Evolutionary conservation across 2,888 invertebrate species (phyloP), one percentile per base, ranked within the genome.

Genomic region (Hydrotaea diabolus): DNA sequence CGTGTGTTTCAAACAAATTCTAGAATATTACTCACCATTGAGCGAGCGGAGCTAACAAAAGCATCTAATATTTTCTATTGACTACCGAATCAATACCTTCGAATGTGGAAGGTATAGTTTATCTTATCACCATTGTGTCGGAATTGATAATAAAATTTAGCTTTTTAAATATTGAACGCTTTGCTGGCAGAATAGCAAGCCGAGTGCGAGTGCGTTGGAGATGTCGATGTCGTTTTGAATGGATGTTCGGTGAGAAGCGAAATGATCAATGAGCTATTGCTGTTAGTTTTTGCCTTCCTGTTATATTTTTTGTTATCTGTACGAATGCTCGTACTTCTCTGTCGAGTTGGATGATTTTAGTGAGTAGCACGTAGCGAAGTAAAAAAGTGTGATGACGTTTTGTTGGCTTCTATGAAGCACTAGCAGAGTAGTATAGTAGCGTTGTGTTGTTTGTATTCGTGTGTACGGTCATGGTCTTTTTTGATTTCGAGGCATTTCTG

Each of bases 321-420:
- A 31, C 13, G 46, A 21, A 69, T 66, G 66, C 69, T 46, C 15
- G 59, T 46, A 69, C 23, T 31, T 69, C 19, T 46, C 21, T 46
- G 46, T 69, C 7, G 43, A 21, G 43, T 46, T n/a, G 43, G 21
- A 75, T 66, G 31, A 55, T 36, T 64, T 64, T 2, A 21, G 7
- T 57, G 57, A 26, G 72, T n/a, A 21, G 19, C 23, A 43, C 11
- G 19, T 7, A 31, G 7, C 31, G 31, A 31, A 31, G 31, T 31
- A 64, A 64, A 49, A 36, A 62, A 64, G 21, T 13, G 71, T 84
- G 57, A 71, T 53, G 53, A 36, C 73, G 23, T 77, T 85, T 77
- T 72, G 79, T 82, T 85, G 85, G 85, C 85, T 85, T 85, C 85
- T 74, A 36, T 72, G 59, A 13, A 39, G 13, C 15, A 59, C 59